A percentile compares a stretch with the other conserved stretches of the same genome.
Evolutionary conservation across 2,113 vertebrate species (phyloP).

Genomic region (Aspidoscelis tigris): DNA sequence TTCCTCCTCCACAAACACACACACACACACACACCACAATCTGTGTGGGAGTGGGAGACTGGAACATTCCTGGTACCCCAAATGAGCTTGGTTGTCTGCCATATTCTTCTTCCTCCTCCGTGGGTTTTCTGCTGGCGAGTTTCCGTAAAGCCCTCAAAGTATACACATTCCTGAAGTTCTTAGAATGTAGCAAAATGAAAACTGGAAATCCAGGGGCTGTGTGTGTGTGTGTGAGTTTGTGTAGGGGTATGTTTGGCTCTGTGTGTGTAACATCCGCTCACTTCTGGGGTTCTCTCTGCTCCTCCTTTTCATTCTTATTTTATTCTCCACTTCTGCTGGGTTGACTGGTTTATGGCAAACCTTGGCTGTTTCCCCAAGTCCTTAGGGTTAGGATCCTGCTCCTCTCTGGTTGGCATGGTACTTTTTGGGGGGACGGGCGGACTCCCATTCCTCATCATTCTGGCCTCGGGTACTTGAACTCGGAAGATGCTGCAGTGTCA

Average conservation of each 20-base stretch:
- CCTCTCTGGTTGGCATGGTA: too few species aligned
- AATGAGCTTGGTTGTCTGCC: background rate
- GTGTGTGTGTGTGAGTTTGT: constrained; percentile 10
- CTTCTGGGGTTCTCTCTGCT: too few species aligned
- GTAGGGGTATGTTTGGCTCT: background rate
- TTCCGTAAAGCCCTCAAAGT: constrained; percentile 52
- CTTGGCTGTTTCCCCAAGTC: too few species aligned
- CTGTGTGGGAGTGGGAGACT: too few species aligned
- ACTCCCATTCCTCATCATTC: too few species aligned
- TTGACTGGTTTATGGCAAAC: constrained; percentile 16
- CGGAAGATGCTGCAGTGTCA: background rate
- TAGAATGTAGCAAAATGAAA: constrained; percentile 57
- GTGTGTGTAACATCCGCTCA: background rate
- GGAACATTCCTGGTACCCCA: background rate
- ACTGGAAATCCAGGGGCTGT: constrained; percentile 63
- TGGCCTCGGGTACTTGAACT: too few species aligned
- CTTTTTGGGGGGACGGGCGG: too few species aligned
- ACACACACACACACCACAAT: too few species aligned
- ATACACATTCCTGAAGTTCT: constrained; percentile 65
- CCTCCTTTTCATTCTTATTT: too few species aligned
- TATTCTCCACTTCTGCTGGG: constrained; percentile 11
- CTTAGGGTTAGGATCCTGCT: background rate
- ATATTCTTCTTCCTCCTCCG: constrained; percentile 8
- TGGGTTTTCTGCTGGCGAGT: constrained; percentile 41
- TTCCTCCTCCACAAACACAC: background rate